A percentile compares a stretch with the other conserved stretches of the same genome.
Conservation (phyloP, 2,888 invertebrate genomes). For the Hesperia comma region DNA sequence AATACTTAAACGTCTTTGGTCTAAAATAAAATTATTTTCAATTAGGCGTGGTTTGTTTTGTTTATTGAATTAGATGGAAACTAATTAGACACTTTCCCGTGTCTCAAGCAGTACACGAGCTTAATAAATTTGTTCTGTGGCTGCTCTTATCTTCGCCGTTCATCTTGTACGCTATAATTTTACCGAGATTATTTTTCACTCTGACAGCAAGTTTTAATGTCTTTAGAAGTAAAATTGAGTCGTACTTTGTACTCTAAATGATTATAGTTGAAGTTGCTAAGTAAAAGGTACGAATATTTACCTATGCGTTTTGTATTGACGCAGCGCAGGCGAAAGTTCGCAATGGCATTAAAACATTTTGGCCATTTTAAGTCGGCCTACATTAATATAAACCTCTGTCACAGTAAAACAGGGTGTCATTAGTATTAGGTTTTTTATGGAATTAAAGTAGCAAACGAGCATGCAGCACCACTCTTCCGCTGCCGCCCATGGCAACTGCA, state of each 20-base stretch:
- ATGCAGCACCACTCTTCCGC: no score
- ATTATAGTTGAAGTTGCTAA: constrained; percentile 24
- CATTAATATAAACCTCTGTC: no score
- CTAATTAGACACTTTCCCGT: constrained; percentile 43
- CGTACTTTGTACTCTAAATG: constrained; percentile 26
- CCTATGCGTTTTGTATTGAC: not conserved
- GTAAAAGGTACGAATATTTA: not conserved
- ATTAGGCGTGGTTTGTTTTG: no score
- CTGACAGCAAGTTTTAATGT: constrained; percentile 79
- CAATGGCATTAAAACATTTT: no score
- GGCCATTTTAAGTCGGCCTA: no score
- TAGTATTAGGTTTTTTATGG: no score
- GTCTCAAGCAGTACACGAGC: constrained; percentile 39
- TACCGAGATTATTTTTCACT: constrained; percentile 79
- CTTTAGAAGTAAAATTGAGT: constrained; percentile 68
- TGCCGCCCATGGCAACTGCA: no score
- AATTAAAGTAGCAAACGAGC: no score
- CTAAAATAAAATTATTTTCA: not conserved
- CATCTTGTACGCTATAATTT: constrained; percentile 79
- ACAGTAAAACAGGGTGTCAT: no score
- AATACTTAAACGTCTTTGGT: not conserved
- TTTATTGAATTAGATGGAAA: constrained; percentile 12
- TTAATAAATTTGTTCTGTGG: constrained; percentile 52
- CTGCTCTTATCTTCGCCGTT: constrained; percentile 66
- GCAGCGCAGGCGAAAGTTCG: no score